Evolutionary conservation across 1,140 invertebrate species (phyloP), one percentile per base, ranked within the genome.

Genomic region (Euwallacea similis): DNA sequence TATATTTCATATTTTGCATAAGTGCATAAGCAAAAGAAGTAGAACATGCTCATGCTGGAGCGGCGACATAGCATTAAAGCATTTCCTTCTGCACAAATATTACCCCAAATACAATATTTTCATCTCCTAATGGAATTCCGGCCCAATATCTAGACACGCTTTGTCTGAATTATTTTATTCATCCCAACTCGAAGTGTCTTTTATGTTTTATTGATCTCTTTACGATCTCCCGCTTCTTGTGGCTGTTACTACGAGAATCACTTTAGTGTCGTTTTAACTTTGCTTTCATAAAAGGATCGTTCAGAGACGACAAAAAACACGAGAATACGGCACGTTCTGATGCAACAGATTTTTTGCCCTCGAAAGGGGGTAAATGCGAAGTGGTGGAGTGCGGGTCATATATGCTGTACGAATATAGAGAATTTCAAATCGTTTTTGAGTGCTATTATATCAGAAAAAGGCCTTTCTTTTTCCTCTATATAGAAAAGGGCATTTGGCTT

Each of bases 261-360:
- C 55, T 58, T 58, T 58, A 58, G 55, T 58, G 55, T 58, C 55
- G 55, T 58, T 58, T 58, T 58, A 58, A 58, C 55, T 58, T 58
- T 33, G 21, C 55, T 58, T 58, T 58, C n/a, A 10, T 58, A 58
- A 58, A 58, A 58, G 21, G 13, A 16, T 58, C 55, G 55, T 58
- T 58, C 16, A 21, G 16, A 10, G 13, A 58, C 13, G 55, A 58
- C 13, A 58, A 58, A 58, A 58, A 16, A 58, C n/a, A 10, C 10
- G 21, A 58, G 21, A 58, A 41, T 15, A 41, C 55, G 55, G 21
- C 21, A 58, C n/a, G 55, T 58, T 58, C 16, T 58, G 21, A 41
- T 58, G 13, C 13, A 58, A 15, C 55, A 58, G 55, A 58, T 58
- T 15, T 58, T 58, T 58, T 58, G 13, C 13, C 13, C 55, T 58